Conservation (phyloP, 2,888 invertebrate genomes). For the Mythimna impura region DNA sequence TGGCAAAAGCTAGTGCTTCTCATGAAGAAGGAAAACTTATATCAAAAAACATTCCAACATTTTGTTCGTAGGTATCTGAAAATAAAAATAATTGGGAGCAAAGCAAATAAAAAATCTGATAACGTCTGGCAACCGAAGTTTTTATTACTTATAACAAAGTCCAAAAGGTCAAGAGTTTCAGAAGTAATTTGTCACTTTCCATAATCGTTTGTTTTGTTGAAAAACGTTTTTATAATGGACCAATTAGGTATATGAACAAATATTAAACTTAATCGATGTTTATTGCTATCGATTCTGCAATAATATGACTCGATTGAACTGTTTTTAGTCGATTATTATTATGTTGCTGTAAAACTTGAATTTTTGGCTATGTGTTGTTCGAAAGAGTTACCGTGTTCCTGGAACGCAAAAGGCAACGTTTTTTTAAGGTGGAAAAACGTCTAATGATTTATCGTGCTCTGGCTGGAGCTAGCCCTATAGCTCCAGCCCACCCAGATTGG, state of each 20-base stretch:
- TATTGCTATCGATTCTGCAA: not conserved
- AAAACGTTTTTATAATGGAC: constrained; percentile 18
- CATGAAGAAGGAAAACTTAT: no score
- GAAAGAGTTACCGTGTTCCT: no score
- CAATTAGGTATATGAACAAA: constrained; percentile 28
- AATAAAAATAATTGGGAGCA: constrained; percentile 22
- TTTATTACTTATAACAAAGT: constrained; percentile 8
- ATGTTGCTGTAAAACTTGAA: not conserved
- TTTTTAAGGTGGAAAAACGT: no score
- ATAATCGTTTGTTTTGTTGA: constrained; percentile 22
- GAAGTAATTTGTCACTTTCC: constrained; percentile 47
- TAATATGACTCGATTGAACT: constrained; percentile 7
- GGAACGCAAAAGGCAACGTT: no score
- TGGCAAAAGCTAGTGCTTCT: no score
- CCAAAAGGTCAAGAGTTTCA: constrained; percentile 26
- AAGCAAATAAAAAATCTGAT: constrained; percentile 22
- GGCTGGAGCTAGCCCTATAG: no score
- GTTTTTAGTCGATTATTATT: constrained; percentile 8
- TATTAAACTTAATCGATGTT: constrained; percentile 22
- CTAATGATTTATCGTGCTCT: no score
- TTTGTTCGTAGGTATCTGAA: not conserved
- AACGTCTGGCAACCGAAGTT: constrained; percentile 19
- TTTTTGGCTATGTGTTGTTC: no score
- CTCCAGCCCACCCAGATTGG: no score
- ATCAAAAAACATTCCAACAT: constrained; percentile 1